These are phyloP conservation scores for Danio choprae DNA, from an alignment of 2,797 vertebrate species.

Conservation along the genomic window DNA sequence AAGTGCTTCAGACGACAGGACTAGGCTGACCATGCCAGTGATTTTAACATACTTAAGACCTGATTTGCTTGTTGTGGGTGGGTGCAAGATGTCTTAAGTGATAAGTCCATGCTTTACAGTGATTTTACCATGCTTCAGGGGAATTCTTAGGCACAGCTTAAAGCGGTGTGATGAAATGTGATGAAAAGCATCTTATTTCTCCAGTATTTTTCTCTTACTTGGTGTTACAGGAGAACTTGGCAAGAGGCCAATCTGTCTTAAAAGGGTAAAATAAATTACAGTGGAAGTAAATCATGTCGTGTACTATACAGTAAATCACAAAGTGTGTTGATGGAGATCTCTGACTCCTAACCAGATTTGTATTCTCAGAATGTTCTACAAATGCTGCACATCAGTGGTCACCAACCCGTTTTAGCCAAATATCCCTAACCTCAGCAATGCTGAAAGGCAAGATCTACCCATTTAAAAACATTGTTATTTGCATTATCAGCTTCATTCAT, in stretches of 20 bases:
- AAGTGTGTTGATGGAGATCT: conserved; percentile 16
- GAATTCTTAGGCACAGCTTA: background rate
- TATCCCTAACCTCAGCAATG: too few species aligned
- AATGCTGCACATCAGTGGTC: too few species aligned
- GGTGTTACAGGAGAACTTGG: background rate
- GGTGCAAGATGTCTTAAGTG: background rate
- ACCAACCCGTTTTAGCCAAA: too few species aligned
- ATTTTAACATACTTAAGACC: too few species aligned
- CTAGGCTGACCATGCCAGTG: too few species aligned
- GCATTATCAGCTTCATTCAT: too few species aligned
- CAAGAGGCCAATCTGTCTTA: background rate
- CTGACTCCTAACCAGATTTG: conserved; percentile 15
- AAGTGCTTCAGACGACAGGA: background rate
- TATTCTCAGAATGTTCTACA: background rate
- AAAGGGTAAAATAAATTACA: background rate
- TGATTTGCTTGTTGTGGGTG: too few species aligned
- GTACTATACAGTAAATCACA: background rate
- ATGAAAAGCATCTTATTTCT: background rate
- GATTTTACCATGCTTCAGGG: background rate
- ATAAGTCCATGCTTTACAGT: background rate
- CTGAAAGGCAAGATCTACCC: too few species aligned
- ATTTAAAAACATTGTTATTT: too few species aligned
- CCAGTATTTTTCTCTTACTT: background rate
- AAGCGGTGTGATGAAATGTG: background rate
- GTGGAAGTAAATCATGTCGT: conserved; percentile 1